A percentile compares a stretch with the other conserved stretches of the same genome.
These are phyloP conservation scores for Sarcophaga subvicina DNA, from an alignment of 2,888 invertebrate species.

Conservation along the genomic window DNA sequence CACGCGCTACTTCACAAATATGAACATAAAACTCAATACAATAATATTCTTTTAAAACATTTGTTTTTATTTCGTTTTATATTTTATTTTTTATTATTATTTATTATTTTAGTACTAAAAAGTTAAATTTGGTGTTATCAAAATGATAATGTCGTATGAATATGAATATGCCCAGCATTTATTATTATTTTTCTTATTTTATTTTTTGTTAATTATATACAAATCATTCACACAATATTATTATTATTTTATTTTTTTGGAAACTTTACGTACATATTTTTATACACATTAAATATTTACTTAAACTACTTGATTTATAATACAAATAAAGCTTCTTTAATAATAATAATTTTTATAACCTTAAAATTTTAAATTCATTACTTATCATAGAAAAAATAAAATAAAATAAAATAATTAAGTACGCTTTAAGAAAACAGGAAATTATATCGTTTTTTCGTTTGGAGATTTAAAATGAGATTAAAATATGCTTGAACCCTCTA, in stretches of 20 bases:
- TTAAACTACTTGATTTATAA: conserved; percentile 14
- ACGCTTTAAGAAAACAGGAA: background rate
- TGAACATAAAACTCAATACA: no score
- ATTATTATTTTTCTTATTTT: background rate
- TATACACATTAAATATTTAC: background rate
- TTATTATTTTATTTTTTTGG: background rate
- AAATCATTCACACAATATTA: background rate
- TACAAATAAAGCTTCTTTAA: background rate
- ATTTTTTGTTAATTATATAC: background rate
- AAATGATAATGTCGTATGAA: background rate
- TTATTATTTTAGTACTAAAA: conserved; percentile 12
- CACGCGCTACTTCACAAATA: background rate
- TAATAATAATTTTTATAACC: background rate
- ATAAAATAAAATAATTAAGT: background rate
- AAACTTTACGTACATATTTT: background rate
- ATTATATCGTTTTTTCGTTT: background rate
- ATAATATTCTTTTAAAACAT: no score
- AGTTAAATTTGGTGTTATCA: conserved; percentile 22
- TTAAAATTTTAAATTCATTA: background rate
- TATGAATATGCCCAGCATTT: conserved; percentile 23
- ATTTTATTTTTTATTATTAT: background rate
- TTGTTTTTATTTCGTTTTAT: background rate
- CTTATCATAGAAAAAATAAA: background rate
- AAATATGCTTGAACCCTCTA: background rate
- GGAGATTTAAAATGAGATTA: background rate